phyloP scores from a whole-genome alignment of 2,888 invertebrate genomes.

The Adela reaumurella region DNA sequence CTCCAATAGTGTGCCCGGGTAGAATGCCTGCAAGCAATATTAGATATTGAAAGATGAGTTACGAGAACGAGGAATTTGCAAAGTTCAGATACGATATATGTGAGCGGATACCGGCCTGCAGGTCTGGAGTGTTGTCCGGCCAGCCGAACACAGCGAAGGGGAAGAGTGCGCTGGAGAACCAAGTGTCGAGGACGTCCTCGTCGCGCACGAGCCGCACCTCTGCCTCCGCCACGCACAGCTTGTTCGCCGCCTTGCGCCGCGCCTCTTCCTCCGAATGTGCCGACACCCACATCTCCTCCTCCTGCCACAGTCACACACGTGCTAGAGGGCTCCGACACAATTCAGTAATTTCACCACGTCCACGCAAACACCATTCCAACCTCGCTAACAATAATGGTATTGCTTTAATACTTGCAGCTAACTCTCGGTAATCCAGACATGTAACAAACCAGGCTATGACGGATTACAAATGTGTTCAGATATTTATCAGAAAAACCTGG shows the following conservation, averaged over 20 bases:
- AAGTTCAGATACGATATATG: too few species aligned
- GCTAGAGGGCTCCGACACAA: too few species aligned
- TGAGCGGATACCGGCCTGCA: constrained; percentile 43
- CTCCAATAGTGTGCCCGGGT: constrained; percentile 89
- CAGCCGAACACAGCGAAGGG: constrained; percentile 97
- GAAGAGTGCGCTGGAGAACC: constrained; percentile 97
- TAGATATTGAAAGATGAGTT: too few species aligned
- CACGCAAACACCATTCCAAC: too few species aligned
- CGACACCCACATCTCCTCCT: constrained; percentile 73
- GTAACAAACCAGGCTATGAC: too few species aligned
- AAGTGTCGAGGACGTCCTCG: constrained; percentile 97
- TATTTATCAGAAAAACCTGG: too few species aligned
- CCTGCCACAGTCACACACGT: constrained; percentile 22
- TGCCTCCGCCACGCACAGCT: constrained; percentile 57
- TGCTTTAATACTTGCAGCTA: too few species aligned
- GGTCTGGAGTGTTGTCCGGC: constrained; percentile 75
- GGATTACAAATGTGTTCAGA: too few species aligned
- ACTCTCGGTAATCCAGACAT: too few species aligned
- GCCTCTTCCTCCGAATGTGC: constrained; percentile 75
- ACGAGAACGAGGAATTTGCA: too few species aligned
- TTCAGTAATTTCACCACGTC: too few species aligned
- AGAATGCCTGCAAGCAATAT: constrained; percentile 77
- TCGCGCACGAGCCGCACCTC: constrained; percentile 67
- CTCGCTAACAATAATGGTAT: too few species aligned
- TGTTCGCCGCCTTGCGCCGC: constrained; percentile 68